Base-by-base conservation (phyloP, 2,113 vertebrate species). In the Pseudois nayaur region DNA sequence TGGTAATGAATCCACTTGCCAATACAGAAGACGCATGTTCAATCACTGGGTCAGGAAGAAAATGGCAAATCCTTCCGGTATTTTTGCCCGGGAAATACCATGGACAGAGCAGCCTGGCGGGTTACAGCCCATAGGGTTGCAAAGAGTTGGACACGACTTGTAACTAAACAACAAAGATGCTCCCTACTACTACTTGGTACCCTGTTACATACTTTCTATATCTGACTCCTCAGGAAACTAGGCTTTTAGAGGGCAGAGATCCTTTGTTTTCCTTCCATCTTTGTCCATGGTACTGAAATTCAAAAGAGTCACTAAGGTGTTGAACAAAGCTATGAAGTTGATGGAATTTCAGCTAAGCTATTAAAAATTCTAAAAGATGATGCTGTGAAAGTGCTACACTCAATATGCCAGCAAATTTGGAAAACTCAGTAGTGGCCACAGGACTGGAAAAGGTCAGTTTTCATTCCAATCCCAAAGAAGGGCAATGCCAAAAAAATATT, bases 211-310 rank as follows among this genome's bases (percentile, higher is more conserved):
- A 82, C n/a, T 76, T 86, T 93, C 83, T 55, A 0, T 36, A 76
- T 36, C 43, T 85, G 9, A 81, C 59, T 67, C 76, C 11, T 40
- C 50, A 78, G 21, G 11, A 84, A 8, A 4, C 31, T 71, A 82
- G 14, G 59, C 15, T 81, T 67, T 40, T 55, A 8, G 10, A 13
- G 55, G 52, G 6, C 40, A 67, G 67, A 82, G 15, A n/a, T 50
- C 4, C 3, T 45, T 25, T 81, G 81, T 95, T 93, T 95, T 59
- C 8, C 45, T 79, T 67, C 33, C 0, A 3, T 89, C 71, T 97
- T 97, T 97, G 92, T 95, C 94, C 95, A 89, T 97, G 83, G 92
- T 95, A 89, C 92, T 97, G 84, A 96, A 98, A 87, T 62, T 85
- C 4, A 2, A 93, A 85, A 76, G 13, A 3, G 1, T 27, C 27